phyloP scores from a whole-genome alignment of 2,797 vertebrate genomes.

The Oreortyx pictus region DNA sequence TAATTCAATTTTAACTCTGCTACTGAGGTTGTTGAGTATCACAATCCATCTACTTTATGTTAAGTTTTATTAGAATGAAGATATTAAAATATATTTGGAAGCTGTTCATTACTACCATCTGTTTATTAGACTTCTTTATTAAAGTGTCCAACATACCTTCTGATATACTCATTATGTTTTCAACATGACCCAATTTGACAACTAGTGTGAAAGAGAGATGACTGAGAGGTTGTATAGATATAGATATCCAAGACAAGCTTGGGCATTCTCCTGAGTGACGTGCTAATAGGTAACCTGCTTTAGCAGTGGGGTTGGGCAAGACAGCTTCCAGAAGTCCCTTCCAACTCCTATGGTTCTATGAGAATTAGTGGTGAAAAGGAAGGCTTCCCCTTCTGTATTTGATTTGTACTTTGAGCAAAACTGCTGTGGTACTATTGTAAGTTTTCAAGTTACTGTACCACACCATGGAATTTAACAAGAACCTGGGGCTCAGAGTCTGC shows the following conservation, averaged over 20 bases:
- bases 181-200: not conserved
- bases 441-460: not conserved
- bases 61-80: slow-evolving; percentile 44
- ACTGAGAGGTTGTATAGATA: not conserved
- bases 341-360: too few species aligned
- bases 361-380: not conserved
- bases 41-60: slow-evolving; percentile 59
- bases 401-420: not conserved
- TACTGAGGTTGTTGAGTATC: slow-evolving; percentile 34
- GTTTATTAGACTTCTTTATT: slow-evolving; percentile 37
- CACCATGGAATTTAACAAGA: not conserved
- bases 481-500: not conserved
- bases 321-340: too few species aligned
- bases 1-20: slow-evolving; percentile 73
- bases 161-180: slow-evolving; percentile 5
- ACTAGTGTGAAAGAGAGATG: not conserved
- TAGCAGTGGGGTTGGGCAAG: too few species aligned
- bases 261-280: too few species aligned
- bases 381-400: accelerated
- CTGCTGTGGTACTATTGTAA: not conserved
- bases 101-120: slow-evolving; percentile 54
- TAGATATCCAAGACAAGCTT: too few species aligned
- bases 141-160: slow-evolving; percentile 55
- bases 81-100: slow-evolving; percentile 14
- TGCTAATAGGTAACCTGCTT: too few species aligned